Evolutionary conservation across 2,797 vertebrate genomes (phyloP).

Genomic region (Thunnus albacares): DNA sequence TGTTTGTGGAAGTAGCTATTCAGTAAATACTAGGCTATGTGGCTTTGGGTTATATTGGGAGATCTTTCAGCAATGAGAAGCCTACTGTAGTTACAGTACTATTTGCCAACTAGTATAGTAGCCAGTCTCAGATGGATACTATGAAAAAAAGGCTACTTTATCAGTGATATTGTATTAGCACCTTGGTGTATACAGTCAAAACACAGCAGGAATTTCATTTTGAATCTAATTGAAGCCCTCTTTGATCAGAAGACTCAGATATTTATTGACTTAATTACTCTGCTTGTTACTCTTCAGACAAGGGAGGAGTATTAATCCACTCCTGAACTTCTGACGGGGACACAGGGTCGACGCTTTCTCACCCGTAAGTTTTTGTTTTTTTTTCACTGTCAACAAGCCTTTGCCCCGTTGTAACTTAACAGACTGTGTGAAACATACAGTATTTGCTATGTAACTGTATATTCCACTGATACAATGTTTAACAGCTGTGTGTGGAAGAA

Average conservation of each 20-base stretch:
- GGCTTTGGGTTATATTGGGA: conserved; percentile 51
- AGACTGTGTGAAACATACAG: conserved; percentile 77
- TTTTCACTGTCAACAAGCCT: conserved; percentile 67
- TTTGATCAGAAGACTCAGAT: conserved; percentile 67
- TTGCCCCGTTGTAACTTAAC: conserved; percentile 48
- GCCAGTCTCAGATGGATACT: conserved; percentile 12
- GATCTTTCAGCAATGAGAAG: conserved; percentile 36
- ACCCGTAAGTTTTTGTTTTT: conserved; percentile 35
- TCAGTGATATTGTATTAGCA: conserved; percentile 44
- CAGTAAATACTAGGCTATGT: conserved; percentile 49
- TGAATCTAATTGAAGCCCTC: conserved; percentile 54
- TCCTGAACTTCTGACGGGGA: conserved; percentile 65
- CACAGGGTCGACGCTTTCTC: conserved; percentile 65
- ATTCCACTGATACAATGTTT: conserved; percentile 78
- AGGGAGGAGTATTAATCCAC: conserved; percentile 61
- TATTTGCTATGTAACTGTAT: conserved; percentile 80
- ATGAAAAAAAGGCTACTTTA: conserved; percentile 29
- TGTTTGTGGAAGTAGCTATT: conserved; percentile 66
- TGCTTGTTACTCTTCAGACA: conserved; percentile 68
- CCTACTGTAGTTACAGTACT: conserved; percentile 51
- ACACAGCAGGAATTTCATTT: conserved; percentile 73
- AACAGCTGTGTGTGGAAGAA: conserved; percentile 79
- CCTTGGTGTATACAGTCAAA: conserved; percentile 55
- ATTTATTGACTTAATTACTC: conserved; percentile 77
- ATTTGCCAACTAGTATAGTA: conserved; percentile 44